Base-by-base conservation (phyloP, 2,113 vertebrate genomes). In the Pelmatolapia mariae region DNA sequence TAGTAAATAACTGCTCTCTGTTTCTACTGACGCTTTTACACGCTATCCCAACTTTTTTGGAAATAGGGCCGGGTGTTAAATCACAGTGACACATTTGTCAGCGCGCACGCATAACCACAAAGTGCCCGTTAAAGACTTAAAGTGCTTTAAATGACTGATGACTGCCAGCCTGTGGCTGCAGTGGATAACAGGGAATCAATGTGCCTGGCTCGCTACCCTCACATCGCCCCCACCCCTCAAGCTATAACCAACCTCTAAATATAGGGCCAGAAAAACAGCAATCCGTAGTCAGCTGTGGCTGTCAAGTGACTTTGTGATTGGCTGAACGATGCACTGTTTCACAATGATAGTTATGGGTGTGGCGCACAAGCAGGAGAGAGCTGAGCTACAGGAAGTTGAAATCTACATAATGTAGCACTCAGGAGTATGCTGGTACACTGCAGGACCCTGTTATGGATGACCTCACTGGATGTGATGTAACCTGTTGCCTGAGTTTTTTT, bases 151-250 rank as follows among this genome's bases (percentile, higher is more conserved):
- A 92, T 91, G 84, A 83, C 83, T 83, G 79, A 91, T 87, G 90
- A 88, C 86, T 82, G 85, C 31, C 76, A 59, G 90, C 63, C 68
- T 22, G 76, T 76, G 87, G 89, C 88, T 81, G 63, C 8, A 63
- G 76, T 45, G 80, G 54, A 82, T 31, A 80, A 90, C 80, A 82
- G 80, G 18, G 73, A 94, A 94, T 95, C 94, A 83, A 95, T 94
- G 85, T 5, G 13, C 52, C 56, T 68, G 36, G 40, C 84, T 88
- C 15, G 7, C 52, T 57, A 19, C 15, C 13, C 40, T 15, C 40
- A 24, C 68, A 24, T 16, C 43, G n/a, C 38, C 40, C 68, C 22
- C 8, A 52, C 59, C 61, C 82, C 66, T 73, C 59, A 22, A 73
- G 90, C 84, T 66, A 66, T 61, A 56, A 56, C 56, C 81, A 84